A percentile compares a stretch with the other conserved stretches of the same genome.
phyloP scores from a whole-genome alignment of 2,797 vertebrate species.

The Telmatherina bonti region DNA sequence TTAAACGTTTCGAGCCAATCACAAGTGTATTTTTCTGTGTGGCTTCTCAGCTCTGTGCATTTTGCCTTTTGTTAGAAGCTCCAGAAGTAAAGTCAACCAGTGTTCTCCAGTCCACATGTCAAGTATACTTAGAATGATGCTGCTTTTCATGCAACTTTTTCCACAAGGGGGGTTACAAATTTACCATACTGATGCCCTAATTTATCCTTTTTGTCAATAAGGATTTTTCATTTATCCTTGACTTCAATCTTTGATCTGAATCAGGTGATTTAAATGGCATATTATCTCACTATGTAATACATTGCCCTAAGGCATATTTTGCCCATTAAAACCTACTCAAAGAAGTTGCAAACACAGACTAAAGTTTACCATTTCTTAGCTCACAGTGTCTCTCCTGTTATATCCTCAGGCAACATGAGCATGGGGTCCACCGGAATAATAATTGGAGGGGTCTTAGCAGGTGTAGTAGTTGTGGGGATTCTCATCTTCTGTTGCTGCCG shows the following conservation, averaged over 20 bases:
- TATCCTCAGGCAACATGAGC: slow-evolving; percentile 86
- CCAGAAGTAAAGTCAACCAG: too few species aligned
- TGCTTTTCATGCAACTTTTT: too few species aligned
- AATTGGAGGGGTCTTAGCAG: slow-evolving; percentile 82
- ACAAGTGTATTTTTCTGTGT: too few species aligned
- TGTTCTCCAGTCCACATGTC: too few species aligned
- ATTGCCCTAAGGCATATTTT: not conserved
- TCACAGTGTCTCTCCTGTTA: not conserved
- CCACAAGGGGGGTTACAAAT: too few species aligned
- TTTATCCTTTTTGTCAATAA: not conserved
- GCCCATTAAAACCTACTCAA: not conserved
- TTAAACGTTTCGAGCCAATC: too few species aligned
- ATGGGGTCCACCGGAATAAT: slow-evolving; percentile 84
- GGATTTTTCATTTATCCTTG: not conserved
- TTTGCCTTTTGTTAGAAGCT: too few species aligned
- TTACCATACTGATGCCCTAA: not conserved
- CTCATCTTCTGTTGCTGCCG: slow-evolving; percentile 87
- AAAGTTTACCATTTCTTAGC: not conserved
- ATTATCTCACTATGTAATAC: not conserved
- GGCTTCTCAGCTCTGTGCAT: too few species aligned
- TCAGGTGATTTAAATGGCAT: not conserved
- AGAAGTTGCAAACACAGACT: not conserved
- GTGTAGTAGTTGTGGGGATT: slow-evolving; percentile 81
- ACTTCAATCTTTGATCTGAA: slow-evolving; percentile 1
- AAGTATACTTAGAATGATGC: too few species aligned